These are phyloP conservation scores for Galeopterus variegatus DNA, from an alignment of 2,113 vertebrate genomes.

Conservation along the genomic window DNA sequence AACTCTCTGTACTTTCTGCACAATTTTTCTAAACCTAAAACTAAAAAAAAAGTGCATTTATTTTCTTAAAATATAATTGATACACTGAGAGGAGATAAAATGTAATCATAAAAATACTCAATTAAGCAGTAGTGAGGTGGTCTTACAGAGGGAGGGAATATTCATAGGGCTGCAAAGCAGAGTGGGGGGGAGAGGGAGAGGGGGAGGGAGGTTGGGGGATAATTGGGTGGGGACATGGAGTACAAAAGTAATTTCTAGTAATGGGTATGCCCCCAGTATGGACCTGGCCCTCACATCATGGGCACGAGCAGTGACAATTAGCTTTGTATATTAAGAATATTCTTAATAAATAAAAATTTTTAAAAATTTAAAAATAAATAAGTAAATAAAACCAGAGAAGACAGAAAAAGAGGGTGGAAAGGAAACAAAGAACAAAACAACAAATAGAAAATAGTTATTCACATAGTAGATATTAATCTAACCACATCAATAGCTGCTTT, in stretches of 20 bases:
- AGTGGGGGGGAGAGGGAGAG: no score
- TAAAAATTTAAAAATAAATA: no score
- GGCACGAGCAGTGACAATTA: no score
- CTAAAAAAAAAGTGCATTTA: neutral
- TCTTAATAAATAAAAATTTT: no score
- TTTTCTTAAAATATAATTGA: neutral
- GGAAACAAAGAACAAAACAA: neutral
- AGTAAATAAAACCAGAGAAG: neutral
- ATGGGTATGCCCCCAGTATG: no score
- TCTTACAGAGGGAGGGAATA: no score
- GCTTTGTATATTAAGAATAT: no score
- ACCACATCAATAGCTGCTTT: neutral
- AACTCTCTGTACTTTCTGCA: neutral
- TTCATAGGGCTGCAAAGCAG: no score
- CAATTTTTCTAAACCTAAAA: slow-evolving; percentile 4
- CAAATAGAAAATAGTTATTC: neutral
- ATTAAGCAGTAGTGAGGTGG: neutral
- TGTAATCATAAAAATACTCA: neutral
- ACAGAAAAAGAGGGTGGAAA: neutral
- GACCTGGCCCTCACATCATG: no score
- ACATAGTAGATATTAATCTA: neutral
- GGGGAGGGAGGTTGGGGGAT: no score
- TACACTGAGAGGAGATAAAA: neutral
- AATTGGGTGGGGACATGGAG: no score
- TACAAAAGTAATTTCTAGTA: no score